These are phyloP conservation scores for Elaphurus davidianus DNA, from an alignment of 2,113 vertebrate species.

Conservation along the genomic window DNA sequence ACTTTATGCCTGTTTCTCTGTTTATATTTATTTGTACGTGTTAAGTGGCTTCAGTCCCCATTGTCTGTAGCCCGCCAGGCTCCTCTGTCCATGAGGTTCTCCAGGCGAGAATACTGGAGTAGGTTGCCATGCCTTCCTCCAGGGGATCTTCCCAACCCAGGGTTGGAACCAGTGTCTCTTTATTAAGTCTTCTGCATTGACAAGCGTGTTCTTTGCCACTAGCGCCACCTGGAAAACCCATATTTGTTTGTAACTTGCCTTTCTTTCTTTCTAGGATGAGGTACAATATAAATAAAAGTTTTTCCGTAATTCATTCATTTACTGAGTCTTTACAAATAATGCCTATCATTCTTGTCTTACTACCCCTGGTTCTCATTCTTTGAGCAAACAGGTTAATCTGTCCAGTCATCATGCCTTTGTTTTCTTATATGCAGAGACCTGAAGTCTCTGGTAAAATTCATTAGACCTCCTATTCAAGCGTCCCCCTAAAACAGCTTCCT, in stretches of 20 bases:
- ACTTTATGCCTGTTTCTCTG: background rate
- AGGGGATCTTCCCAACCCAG: background rate
- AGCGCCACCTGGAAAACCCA: background rate
- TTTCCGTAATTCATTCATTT: background rate
- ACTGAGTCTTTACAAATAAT: background rate
- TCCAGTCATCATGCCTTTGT: background rate
- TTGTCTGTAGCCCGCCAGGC: background rate
- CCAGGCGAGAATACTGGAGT: background rate
- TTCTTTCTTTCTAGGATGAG: background rate
- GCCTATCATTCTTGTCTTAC: background rate
- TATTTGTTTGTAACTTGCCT: background rate
- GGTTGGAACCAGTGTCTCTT: background rate
- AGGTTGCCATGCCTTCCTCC: background rate
- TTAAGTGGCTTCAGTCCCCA: background rate
- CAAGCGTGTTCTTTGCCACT: background rate
- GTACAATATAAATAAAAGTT: background rate
- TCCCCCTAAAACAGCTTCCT: background rate
- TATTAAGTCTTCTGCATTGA: background rate
- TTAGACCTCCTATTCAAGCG: background rate
- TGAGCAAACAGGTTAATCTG: background rate
- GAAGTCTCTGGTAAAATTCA: accelerated
- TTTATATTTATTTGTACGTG: background rate
- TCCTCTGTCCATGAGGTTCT: background rate
- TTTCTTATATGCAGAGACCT: background rate
- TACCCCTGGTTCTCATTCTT: background rate